Conservation (phyloP, 2,113 vertebrate genomes). For the Indicator maculatus region DNA sequence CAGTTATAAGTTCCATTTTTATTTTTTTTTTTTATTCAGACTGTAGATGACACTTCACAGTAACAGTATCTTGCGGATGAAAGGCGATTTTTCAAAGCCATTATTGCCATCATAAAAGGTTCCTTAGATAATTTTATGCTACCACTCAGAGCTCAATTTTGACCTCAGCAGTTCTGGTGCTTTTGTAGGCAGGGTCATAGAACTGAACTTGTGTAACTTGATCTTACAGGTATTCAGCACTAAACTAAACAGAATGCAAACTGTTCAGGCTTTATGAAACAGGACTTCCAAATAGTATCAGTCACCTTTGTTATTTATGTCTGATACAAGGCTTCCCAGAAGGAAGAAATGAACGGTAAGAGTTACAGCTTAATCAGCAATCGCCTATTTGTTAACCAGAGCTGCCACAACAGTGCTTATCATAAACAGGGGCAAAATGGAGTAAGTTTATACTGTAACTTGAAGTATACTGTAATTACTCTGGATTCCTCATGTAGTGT, state of each 20-base stretch:
- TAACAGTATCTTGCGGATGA: neutral
- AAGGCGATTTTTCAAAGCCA: neutral
- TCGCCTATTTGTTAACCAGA: neutral
- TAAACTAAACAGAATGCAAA: neutral
- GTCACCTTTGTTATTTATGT: neutral
- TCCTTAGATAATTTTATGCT: fast-evolving
- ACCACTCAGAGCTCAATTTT: neutral
- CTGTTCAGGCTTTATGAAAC: neutral
- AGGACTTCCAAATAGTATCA: neutral
- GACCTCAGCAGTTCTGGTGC: neutral
- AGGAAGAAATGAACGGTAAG: neutral
- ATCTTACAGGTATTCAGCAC: neutral
- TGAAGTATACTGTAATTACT: neutral
- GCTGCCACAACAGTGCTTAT: fast-evolving
- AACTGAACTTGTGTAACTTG: neutral
- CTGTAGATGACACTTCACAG: neutral
- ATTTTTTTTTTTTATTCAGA: neutral
- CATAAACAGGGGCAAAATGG: neutral
- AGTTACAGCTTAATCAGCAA: neutral
- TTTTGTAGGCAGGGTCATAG: neutral
- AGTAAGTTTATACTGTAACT: neutral
- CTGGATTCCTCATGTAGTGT: neutral
- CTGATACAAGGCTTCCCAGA: neutral
- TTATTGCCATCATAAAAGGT: neutral
- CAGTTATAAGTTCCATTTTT: neutral